phyloP scores from a whole-genome alignment of 2,797 vertebrate genomes.

The Coregonus ussuriensis region DNA sequence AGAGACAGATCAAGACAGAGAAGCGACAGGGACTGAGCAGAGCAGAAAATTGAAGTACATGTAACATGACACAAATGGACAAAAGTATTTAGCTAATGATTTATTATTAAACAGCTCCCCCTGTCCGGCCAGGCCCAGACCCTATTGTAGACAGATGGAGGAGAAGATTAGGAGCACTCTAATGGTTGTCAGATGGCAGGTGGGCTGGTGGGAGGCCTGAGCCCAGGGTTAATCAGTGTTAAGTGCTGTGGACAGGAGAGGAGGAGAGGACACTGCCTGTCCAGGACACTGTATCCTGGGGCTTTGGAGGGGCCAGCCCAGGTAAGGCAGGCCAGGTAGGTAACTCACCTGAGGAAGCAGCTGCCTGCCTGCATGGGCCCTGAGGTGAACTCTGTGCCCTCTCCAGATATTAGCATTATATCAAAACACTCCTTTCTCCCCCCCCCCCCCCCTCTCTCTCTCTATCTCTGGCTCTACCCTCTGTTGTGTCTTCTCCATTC shows the following conservation, averaged over 20 bases:
- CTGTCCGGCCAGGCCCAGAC: conserved; percentile 64
- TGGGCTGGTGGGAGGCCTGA: conserved; percentile 66
- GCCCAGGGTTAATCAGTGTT: conserved; percentile 83
- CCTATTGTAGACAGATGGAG: conserved; percentile 78
- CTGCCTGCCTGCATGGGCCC: background rate
- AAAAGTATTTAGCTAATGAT: conserved; percentile 87
- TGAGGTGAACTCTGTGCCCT: background rate
- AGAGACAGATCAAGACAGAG: background rate
- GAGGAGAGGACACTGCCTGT: conserved; percentile 44
- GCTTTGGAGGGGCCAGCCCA: conserved; percentile 53
- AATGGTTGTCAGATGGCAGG: conserved; percentile 84
- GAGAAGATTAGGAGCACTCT: conserved; percentile 76
- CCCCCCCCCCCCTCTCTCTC: too few species aligned
- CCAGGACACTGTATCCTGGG: conserved; percentile 75
- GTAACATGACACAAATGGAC: conserved; percentile 84
- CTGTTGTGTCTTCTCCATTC: background rate
- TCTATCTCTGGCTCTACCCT: background rate
- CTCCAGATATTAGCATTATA: background rate
- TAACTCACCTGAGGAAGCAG: conserved; percentile 55
- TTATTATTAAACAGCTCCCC: conserved; percentile 82
- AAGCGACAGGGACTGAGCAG: conserved; percentile 55
- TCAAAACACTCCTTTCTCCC: background rate
- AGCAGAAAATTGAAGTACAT: conserved; percentile 80
- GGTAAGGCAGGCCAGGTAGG: conserved; percentile 71
- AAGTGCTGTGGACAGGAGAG: conserved; percentile 77